phyloP scores from a whole-genome alignment of 2,888 invertebrate species.

The Byasa hedistus region DNA sequence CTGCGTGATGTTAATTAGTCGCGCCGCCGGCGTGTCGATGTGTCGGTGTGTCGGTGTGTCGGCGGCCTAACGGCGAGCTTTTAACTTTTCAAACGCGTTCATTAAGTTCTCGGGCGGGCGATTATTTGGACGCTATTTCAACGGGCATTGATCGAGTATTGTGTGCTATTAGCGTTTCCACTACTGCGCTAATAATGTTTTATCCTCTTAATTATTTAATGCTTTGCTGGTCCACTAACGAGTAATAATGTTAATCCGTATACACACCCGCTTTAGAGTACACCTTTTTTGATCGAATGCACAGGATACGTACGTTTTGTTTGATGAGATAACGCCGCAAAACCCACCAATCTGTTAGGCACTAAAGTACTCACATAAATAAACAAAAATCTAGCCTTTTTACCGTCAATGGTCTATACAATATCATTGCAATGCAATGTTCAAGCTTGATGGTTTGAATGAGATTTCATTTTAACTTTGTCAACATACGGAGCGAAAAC shows the following conservation, averaged over 20 bases:
- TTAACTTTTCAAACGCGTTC: constrained; percentile 77
- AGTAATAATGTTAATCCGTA: constrained; percentile 33
- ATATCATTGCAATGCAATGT: background rate
- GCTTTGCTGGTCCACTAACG: constrained; percentile 19
- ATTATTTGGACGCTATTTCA: constrained; percentile 59
- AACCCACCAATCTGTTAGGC: background rate
- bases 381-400: no score
- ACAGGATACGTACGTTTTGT: constrained; percentile 4
- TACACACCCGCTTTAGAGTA: constrained; percentile 14
- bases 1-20: constrained; percentile 67
- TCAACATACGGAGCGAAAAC: constrained; percentile 39
- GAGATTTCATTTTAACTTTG: constrained; percentile 32
- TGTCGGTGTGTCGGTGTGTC: no score
- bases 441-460: constrained; percentile 1
- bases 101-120: constrained; percentile 59
- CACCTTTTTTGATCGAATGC: constrained; percentile 24
- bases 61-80: constrained; percentile 65
- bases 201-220: constrained; percentile 49
- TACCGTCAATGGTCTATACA: background rate
- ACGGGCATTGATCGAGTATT: constrained; percentile 59
- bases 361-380: no score
- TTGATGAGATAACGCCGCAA: background rate
- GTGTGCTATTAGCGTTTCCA: constrained; percentile 46
- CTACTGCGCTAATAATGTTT: constrained; percentile 39
- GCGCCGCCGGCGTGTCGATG: no score